These are phyloP conservation scores for Epirrita christyi DNA, from an alignment of 2,888 invertebrate species.

Conservation along the genomic window DNA sequence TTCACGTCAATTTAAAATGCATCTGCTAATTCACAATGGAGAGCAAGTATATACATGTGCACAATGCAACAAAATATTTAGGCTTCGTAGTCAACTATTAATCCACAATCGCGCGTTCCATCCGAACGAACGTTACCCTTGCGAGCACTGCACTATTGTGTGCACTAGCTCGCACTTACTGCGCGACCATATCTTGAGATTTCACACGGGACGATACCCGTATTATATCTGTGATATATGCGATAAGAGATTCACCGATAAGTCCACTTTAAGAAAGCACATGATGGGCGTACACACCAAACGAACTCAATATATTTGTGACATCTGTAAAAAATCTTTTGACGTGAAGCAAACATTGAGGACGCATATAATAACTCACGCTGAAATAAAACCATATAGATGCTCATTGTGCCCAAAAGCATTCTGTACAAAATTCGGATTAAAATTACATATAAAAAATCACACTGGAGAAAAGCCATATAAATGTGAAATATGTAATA, in stretches of 20 bases:
- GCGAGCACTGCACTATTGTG: not conserved
- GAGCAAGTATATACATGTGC: not conserved
- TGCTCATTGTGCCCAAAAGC: not conserved
- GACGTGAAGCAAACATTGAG: not conserved
- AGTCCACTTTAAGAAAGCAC: not conserved
- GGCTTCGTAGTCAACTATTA: not conserved
- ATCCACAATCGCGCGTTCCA: not conserved
- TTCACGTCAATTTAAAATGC: not conserved
- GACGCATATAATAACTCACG: not conserved
- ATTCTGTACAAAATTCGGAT: not conserved
- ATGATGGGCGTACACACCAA: not conserved
- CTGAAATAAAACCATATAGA: not conserved
- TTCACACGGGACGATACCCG: not conserved
- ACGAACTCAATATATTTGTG: not conserved
- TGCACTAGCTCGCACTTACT: not conserved
- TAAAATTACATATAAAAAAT: not conserved
- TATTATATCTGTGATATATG: not conserved
- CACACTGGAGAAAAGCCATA: not conserved
- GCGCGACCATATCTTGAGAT: not conserved
- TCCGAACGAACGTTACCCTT: not conserved
- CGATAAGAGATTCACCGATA: not conserved
- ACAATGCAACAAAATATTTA: not conserved
- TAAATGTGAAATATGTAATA: not conserved
- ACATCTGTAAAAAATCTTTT: not conserved
- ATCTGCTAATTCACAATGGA: not conserved